Percentiles rank a stretch among this genome's conserved stretches.
Conservation (phyloP, 2,797 vertebrate genomes). For the Oreonectes daqikongensis region DNA sequence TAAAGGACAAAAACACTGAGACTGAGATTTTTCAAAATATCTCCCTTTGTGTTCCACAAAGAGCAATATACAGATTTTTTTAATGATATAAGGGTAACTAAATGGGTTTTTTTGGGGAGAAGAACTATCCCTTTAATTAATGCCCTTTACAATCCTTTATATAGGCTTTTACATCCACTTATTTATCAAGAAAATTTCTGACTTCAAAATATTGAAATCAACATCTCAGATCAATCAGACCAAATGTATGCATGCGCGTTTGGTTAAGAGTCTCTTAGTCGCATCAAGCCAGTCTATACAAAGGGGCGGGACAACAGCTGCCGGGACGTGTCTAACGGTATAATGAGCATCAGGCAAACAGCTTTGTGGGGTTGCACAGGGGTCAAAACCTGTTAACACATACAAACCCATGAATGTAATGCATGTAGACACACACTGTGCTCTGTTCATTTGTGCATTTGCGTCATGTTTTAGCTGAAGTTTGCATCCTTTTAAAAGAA, state of each 20-base stretch:
- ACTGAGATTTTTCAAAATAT: no score
- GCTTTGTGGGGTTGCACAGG: constrained; percentile 32
- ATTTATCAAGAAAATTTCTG: no score
- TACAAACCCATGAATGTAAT: constrained; percentile 29
- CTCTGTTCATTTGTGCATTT: no score
- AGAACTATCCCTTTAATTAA: no score
- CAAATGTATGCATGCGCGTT: neutral
- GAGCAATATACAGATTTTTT: no score
- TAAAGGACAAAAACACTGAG: no score
- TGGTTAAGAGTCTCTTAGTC: constrained; percentile 37
- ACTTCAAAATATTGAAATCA: no score
- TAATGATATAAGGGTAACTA: no score
- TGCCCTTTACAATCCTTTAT: no score
- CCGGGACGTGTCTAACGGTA: constrained; percentile 17
- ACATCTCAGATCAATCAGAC: constrained; percentile 7
- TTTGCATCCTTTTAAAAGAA: neutral
- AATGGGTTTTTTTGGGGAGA: no score
- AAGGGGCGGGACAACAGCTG: constrained; percentile 45
- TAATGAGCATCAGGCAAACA: constrained; percentile 51
- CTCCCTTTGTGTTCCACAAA: neutral
- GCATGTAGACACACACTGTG: neutral
- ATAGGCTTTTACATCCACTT: no score
- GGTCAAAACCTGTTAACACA: constrained; percentile 46
- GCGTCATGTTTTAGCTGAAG: constrained; percentile 1
- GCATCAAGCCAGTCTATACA: neutral